Base-by-base conservation (phyloP, 2,797 vertebrate species). In the Cirrhinus molitorella region DNA sequence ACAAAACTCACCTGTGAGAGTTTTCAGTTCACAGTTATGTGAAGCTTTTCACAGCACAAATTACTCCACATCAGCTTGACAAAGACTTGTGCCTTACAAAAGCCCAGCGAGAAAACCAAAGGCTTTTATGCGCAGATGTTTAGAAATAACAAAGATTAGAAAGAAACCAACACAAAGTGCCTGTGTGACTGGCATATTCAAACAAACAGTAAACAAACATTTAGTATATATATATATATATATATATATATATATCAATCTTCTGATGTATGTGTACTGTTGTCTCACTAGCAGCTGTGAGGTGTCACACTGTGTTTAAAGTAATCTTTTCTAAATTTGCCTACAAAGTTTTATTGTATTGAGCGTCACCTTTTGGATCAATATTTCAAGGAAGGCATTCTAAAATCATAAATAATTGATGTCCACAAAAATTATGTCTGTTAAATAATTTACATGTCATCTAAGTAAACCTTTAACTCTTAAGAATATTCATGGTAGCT, bases 361-460 rank as follows among this genome's bases (percentile, higher is more conserved):
- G 23, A 47, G 57, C 21, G 0, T 77, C 21, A 17, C 9, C 4
- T 68, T 77, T 28, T 13, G 2, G 74, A 77, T 77, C 55, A 77
- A 47, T 61, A 61, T 77, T 45, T 77, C 40, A 25, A 40, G 34
- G 13, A 75, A 75, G 13, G 8, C 31, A 75, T 57, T 57, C 34
- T 61, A 12, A 61, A 63, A 21, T 23, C 16, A 28, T 77, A 61
- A 19, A 61, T 63, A 45, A 61, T 14, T 45, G 0, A 77, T 63
- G 16, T 61, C 13, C 16, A 61, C 59, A 28, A 61, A 40, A 61
- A 7, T 28, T 28, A 61, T 61, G 23, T 45, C 40, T 77, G 23
- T 47, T 63, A 77, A 28, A 77, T 61, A 3, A 77, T 77, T 45
- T 21, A 61, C 12, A 45, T 61, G 40, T 68, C 31, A 34, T 66